A percentile compares a stretch with the other conserved stretches of the same genome.
phyloP scores from a whole-genome alignment of 2,113 vertebrate genomes.

The Lota lota region DNA sequence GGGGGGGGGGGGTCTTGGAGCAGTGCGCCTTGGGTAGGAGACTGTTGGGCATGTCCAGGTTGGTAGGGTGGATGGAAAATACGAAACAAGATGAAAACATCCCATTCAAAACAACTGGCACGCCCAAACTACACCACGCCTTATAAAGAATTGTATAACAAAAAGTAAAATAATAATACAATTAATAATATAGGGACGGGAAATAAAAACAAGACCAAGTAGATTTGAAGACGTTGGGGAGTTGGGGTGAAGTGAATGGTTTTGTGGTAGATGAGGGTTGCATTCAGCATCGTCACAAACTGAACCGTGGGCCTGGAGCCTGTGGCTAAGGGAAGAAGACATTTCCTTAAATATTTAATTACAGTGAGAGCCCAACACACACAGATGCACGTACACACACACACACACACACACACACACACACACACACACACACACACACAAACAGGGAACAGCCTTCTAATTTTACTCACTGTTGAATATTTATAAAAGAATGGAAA shows the following conservation, averaged over 20 bases:
- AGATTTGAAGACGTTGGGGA: slow-evolving; percentile 31
- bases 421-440: slow-evolving; percentile 28
- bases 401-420: slow-evolving; percentile 27
- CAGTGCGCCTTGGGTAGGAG: too few species aligned
- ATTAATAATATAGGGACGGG: background rate
- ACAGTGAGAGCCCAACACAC: slow-evolving; percentile 49
- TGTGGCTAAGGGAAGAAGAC: slow-evolving; percentile 70
- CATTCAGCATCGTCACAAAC: slow-evolving; percentile 52
- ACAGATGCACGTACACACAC: slow-evolving; percentile 21
- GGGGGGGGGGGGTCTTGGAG: background rate
- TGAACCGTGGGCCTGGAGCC: slow-evolving; percentile 52
- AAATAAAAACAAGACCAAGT: slow-evolving; percentile 18
- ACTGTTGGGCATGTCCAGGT: too few species aligned
- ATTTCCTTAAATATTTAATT: slow-evolving; percentile 70
- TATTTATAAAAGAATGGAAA: slow-evolving; percentile 54
- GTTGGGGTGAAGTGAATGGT: background rate
- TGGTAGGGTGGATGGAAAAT: too few species aligned
- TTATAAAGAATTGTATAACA: too few species aligned
- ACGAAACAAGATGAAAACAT: too few species aligned
- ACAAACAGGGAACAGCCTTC: slow-evolving; percentile 29
- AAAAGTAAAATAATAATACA: too few species aligned
- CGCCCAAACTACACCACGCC: too few species aligned
- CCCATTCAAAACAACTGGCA: too few species aligned
- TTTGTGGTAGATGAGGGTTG: slow-evolving; percentile 43
- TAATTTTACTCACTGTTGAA: slow-evolving; percentile 62